A percentile compares a stretch with the other conserved stretches of the same genome.
Conservation (phyloP, 2,113 vertebrate genomes). For the Rhinolophus ferrumequinum region DNA sequence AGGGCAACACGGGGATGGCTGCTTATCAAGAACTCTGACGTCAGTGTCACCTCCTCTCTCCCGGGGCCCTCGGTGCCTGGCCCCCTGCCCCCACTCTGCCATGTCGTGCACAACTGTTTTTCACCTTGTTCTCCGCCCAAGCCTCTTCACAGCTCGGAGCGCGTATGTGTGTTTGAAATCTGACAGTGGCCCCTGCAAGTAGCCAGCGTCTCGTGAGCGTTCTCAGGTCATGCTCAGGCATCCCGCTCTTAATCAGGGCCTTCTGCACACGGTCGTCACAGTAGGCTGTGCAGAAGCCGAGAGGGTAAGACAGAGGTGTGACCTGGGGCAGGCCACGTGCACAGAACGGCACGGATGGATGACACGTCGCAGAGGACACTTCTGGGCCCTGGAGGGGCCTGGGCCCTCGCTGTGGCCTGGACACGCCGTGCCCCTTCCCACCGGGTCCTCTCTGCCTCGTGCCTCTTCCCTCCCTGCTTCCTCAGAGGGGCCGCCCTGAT, state of each 20-base stretch:
- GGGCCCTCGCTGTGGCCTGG: not conserved
- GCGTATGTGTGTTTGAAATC: not conserved
- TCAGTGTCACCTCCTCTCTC: rapidly evolving
- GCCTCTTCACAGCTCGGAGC: rapidly evolving
- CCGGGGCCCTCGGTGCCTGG: rapidly evolving
- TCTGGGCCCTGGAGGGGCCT: not conserved
- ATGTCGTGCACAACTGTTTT: no score
- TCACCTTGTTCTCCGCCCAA: no score
- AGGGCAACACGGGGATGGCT: not conserved
- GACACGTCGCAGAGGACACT: no score
- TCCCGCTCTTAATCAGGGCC: not conserved
- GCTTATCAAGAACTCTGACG: not conserved
- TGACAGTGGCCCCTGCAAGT: no score
- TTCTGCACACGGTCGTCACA: not conserved
- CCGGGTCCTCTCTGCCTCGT: rapidly evolving
- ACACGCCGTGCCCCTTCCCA: not conserved
- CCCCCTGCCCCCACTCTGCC: rapidly evolving
- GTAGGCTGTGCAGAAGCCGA: not conserved
- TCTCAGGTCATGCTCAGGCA: not conserved
- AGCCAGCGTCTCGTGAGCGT: rapidly evolving
- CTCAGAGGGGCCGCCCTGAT: no score
- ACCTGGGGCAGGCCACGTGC: not conserved
- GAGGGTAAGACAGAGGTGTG: not conserved
- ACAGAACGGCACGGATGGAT: rapidly evolving
- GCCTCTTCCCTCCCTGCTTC: rapidly evolving